Evolutionary conservation across 2,888 invertebrate species (phyloP).

Genomic region (Flexamia atlantica): DNA sequence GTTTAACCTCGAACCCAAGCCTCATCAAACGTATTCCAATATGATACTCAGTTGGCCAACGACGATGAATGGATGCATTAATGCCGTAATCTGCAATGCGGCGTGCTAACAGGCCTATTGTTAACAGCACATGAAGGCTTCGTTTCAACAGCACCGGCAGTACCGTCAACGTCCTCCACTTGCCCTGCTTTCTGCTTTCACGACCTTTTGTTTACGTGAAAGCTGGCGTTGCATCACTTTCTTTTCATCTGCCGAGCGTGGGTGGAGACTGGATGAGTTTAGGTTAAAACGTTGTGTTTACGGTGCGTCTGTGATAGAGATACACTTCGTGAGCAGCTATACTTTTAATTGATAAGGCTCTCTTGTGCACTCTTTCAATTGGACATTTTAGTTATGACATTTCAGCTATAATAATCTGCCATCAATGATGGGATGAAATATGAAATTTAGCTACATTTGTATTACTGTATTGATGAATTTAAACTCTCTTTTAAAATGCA

Average conservation of each 20-base stretch:
- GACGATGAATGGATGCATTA: background rate
- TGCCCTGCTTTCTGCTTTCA: conserved; percentile 23
- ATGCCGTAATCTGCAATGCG: conserved; percentile 6
- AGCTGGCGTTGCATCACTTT: conserved; percentile 36
- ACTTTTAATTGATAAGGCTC: no score
- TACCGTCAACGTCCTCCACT: background rate
- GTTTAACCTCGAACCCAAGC: background rate
- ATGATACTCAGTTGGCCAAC: background rate
- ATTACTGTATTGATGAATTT: no score
- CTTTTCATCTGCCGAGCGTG: background rate
- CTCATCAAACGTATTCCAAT: background rate
- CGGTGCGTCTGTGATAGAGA: no score
- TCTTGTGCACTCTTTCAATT: no score
- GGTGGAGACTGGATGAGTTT: background rate
- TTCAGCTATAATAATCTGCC: no score
- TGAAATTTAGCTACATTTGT: no score
- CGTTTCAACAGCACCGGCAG: background rate
- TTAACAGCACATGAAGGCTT: background rate
- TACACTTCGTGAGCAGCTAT: no score
- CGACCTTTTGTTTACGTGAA: conserved; percentile 28
- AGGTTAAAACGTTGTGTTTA: no score
- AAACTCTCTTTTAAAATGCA: no score
- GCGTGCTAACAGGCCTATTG: background rate
- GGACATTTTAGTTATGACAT: no score
- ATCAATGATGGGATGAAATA: no score